These are phyloP conservation scores for Netelia melanura DNA, from an alignment of 2,888 invertebrate species.

Conservation along the genomic window DNA sequence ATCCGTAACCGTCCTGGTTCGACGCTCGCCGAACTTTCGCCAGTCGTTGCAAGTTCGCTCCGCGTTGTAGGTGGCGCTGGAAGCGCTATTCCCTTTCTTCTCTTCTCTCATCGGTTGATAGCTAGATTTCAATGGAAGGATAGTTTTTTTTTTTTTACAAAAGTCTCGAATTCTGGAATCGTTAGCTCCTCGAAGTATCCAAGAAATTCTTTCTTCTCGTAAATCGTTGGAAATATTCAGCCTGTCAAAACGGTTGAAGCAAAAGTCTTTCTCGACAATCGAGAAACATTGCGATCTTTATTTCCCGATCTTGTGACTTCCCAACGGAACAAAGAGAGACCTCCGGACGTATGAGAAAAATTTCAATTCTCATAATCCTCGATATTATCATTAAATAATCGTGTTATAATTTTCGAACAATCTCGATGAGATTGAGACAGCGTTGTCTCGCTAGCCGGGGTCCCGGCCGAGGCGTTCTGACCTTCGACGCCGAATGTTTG, in stretches of 20 bases:
- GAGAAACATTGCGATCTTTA: background rate
- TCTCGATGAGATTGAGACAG: too few relatives aligned
- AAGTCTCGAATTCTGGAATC: too few relatives aligned
- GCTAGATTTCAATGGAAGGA: too few relatives aligned
- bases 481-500: constrained; percentile 30
- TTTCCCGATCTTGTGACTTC: constrained; percentile 34
- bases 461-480: background rate
- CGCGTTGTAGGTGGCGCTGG: background rate
- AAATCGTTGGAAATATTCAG: background rate
- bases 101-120: background rate
- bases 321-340: too few relatives aligned
- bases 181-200: too few relatives aligned
- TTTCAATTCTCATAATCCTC: too few relatives aligned
- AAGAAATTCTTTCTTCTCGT: too few relatives aligned
- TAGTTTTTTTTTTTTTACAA: too few relatives aligned
- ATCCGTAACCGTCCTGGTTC: background rate
- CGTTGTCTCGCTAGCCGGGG: too few relatives aligned
- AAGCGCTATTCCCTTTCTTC: background rate
- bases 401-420: background rate
- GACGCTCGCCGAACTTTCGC: background rate
- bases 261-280: background rate
- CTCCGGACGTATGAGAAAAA: too few relatives aligned
- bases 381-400: too few relatives aligned
- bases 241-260: background rate
- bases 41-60: background rate